These are phyloP conservation scores for Drosophila bifasciata DNA, from an alignment of 1,140 invertebrate genomes.

Conservation along the genomic window DNA sequence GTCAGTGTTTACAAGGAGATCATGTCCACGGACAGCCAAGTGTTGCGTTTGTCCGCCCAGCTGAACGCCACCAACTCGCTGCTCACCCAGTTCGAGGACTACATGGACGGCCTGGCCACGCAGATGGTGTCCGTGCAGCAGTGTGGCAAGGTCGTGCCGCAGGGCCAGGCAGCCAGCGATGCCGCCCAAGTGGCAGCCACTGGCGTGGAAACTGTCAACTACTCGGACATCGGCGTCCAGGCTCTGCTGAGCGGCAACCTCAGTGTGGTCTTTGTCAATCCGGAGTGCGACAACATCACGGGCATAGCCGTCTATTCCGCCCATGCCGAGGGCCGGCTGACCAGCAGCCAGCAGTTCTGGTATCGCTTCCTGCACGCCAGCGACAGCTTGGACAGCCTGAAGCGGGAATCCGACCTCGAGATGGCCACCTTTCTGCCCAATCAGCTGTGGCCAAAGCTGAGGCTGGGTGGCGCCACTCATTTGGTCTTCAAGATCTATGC, in stretches of 20 bases:
- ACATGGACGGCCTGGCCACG: slow-evolving; percentile 66
- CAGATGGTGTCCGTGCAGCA: slow-evolving; percentile 49
- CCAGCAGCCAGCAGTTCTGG: slow-evolving; percentile 52
- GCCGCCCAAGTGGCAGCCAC: slow-evolving; percentile 6
- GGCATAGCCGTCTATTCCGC: slow-evolving; percentile 69
- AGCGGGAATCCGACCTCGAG: slow-evolving; percentile 53
- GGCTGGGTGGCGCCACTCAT: neutral
- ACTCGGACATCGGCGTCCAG: slow-evolving; percentile 61
- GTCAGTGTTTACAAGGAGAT: slow-evolving; percentile 70
- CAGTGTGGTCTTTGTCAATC: slow-evolving; percentile 74
- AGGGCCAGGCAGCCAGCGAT: slow-evolving; percentile 18
- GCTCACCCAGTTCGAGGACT: slow-evolving; percentile 62
- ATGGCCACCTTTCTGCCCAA: slow-evolving; percentile 59
- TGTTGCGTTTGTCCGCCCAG: slow-evolving; percentile 60
- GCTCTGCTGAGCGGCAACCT: slow-evolving; percentile 63
- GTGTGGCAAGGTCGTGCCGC: slow-evolving; percentile 37
- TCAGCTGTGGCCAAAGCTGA: slow-evolving; percentile 48
- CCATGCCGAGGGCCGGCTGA: neutral
- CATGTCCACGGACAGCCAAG: slow-evolving; percentile 59
- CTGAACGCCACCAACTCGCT: slow-evolving; percentile 72
- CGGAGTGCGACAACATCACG: slow-evolving; percentile 57
- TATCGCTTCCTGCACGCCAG: slow-evolving; percentile 67
- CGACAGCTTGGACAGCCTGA: slow-evolving; percentile 47
- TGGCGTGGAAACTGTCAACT: slow-evolving; percentile 56
- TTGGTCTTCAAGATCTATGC: slow-evolving; percentile 72